Percentiles rank a stretch among this genome's conserved stretches.
Conservation (phyloP, 2,888 invertebrate genomes). For the Lordiphosa andalusiaca region DNA sequence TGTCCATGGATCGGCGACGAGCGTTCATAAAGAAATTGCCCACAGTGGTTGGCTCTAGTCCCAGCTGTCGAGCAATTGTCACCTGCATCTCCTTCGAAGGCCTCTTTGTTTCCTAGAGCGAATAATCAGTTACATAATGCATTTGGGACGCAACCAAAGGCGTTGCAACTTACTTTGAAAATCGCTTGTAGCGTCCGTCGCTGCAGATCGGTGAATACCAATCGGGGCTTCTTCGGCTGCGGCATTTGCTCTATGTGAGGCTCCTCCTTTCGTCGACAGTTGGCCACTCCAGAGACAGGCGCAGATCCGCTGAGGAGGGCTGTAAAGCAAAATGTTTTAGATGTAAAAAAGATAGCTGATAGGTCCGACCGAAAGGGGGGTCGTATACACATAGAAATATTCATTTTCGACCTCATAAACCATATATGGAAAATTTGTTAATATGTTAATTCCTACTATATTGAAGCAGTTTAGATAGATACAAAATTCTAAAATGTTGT, state of each 20-base stretch:
- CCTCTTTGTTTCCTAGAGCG: slow-evolving; percentile 95
- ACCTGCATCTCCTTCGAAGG: slow-evolving; percentile 99
- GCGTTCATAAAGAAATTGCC: slow-evolving; percentile 99
- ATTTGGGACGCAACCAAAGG: too few relatives aligned
- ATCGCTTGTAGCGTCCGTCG: slow-evolving; percentile 99
- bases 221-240: slow-evolving; percentile 99
- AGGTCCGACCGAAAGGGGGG: too few relatives aligned
- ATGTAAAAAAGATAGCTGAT: too few relatives aligned
- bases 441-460: too few relatives aligned
- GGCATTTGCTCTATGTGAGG: slow-evolving; percentile 89
- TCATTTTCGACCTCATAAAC: too few relatives aligned
- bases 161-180: slow-evolving; percentile 90
- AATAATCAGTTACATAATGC: not conserved
- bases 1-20: slow-evolving; percentile 97
- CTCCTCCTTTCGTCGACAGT: slow-evolving; percentile 98
- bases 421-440: too few relatives aligned
- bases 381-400: too few relatives aligned
- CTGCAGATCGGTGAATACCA: slow-evolving; percentile 99
- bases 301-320: slow-evolving; percentile 20
- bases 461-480: too few relatives aligned
- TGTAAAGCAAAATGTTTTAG: slow-evolving; percentile 7
- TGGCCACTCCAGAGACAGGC: slow-evolving; percentile 80
- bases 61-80: slow-evolving; percentile 97
- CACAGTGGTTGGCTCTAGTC: slow-evolving; percentile 97
- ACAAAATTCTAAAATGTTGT: too few relatives aligned